Evolutionary conservation across 2,888 invertebrate species (phyloP).

Genomic region (Hirtodrosophila duncani): DNA sequence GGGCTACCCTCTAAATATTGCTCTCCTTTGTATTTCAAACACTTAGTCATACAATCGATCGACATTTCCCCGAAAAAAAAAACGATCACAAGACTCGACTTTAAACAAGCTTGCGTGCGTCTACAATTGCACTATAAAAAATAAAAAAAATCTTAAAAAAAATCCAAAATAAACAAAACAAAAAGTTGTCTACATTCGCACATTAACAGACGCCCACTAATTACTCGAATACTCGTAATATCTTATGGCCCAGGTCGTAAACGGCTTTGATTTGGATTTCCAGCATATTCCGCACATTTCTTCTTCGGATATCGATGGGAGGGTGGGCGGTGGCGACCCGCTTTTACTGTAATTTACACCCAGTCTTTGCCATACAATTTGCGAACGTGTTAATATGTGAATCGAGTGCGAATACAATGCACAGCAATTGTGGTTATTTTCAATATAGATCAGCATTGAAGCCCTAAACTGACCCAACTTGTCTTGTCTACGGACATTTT

Average conservation of each 20-base stretch:
- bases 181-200: conserved; percentile 31
- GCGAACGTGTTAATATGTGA: conserved; percentile 54
- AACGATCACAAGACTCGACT: conserved; percentile 45
- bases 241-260: conserved; percentile 37
- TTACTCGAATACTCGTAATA: too few relatives aligned
- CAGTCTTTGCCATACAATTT: conserved; percentile 24
- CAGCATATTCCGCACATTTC: conserved; percentile 33
- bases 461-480: conserved; percentile 5
- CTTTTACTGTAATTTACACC: conserved; percentile 18
- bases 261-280: conserved; percentile 11
- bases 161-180: conserved; percentile 11
- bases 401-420: conserved; percentile 15
- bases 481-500: conserved; percentile 5
- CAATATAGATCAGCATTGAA: conserved; percentile 36
- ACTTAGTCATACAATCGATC: conserved; percentile 29
- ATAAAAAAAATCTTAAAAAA: too few relatives aligned
- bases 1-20: neutral
- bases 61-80: conserved; percentile 10
- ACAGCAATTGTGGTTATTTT: conserved; percentile 12
- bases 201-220: conserved; percentile 52
- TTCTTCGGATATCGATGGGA: conserved; percentile 6
- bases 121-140: conserved; percentile 1
- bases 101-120: conserved; percentile 30
- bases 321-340: conserved; percentile 4
- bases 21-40: neutral